A percentile compares a stretch with the other conserved stretches of the same genome.
Conservation (phyloP, 2,113 vertebrate genomes). For the Tachysurus vachellii region DNA sequence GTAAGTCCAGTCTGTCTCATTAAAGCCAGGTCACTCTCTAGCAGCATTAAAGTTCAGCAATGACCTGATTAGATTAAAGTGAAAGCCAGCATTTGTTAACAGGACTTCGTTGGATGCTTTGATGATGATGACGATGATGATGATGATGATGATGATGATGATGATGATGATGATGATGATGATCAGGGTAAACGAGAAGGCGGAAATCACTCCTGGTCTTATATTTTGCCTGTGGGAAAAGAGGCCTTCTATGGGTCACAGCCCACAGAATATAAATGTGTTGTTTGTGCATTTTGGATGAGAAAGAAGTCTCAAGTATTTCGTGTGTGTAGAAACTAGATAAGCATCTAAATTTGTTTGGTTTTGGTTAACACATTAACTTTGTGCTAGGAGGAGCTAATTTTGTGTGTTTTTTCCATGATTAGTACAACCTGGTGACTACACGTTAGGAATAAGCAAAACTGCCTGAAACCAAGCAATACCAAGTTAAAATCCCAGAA, state of each 20-base stretch:
- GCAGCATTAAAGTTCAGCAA: neutral
- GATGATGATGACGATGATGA: neutral
- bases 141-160: neutral
- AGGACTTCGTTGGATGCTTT: neutral
- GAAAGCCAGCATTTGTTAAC: constrained; percentile 7
- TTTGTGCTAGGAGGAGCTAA: neutral
- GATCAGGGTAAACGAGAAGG: neutral
- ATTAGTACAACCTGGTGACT: neutral
- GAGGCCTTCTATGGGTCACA: constrained; percentile 36
- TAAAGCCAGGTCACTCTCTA: neutral
- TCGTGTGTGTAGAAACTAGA: constrained; percentile 2
- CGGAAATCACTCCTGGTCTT: neutral
- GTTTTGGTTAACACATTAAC: constrained; percentile 19
- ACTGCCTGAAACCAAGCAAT: too few relatives aligned
- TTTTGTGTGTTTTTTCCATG: too few relatives aligned
- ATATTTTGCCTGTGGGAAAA: constrained; percentile 21
- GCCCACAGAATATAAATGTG: constrained; percentile 27
- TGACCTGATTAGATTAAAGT: constrained; percentile 33
- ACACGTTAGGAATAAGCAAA: too few relatives aligned
- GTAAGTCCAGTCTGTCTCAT: neutral
- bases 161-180: neutral
- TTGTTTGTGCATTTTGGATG: neutral
- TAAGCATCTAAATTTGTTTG: constrained; percentile 16
- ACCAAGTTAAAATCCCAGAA: neutral
- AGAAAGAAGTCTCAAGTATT: neutral